phyloP scores from a whole-genome alignment of 1,140 invertebrate genomes.

The Euschistus heros region DNA sequence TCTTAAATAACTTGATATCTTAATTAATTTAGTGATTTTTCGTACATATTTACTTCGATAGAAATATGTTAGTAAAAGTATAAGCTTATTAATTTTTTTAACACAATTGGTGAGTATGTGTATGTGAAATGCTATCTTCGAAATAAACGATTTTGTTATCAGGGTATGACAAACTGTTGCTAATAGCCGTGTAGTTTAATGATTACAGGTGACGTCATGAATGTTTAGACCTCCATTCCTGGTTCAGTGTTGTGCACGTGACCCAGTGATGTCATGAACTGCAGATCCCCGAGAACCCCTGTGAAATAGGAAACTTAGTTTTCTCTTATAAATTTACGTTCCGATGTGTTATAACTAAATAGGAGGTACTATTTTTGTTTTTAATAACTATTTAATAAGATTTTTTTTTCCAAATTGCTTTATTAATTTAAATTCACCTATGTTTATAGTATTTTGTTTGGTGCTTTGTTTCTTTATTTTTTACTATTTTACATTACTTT shows the following conservation, averaged over 20 bases:
- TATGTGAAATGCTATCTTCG: too few relatives aligned
- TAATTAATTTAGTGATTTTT: too few relatives aligned
- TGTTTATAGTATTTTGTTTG: neutral
- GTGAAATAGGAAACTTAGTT: neutral
- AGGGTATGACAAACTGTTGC: too few relatives aligned
- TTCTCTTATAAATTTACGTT: neutral
- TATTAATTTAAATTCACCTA: neutral
- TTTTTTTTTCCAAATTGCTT: neutral
- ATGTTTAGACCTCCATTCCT: slow-evolving; percentile 1
- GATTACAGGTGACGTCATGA: too few relatives aligned
- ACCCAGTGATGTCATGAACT: neutral
- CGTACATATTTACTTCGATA: too few relatives aligned
- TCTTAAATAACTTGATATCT: too few relatives aligned
- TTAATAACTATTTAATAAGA: neutral
- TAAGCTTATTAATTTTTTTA: too few relatives aligned
- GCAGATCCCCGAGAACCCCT: neutral
- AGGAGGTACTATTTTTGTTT: neutral
- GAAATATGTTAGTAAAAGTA: too few relatives aligned
- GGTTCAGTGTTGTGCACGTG: slow-evolving; percentile 3
- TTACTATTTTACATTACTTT: neutral
- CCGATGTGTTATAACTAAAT: neutral
- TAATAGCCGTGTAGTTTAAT: too few relatives aligned
- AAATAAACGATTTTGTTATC: too few relatives aligned
- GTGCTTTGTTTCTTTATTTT: neutral
- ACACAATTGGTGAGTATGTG: too few relatives aligned